Percentiles rank a stretch among this genome's conserved stretches.
Conservation (phyloP, 2,888 invertebrate genomes). For the Alviniconcha strummeri region DNA sequence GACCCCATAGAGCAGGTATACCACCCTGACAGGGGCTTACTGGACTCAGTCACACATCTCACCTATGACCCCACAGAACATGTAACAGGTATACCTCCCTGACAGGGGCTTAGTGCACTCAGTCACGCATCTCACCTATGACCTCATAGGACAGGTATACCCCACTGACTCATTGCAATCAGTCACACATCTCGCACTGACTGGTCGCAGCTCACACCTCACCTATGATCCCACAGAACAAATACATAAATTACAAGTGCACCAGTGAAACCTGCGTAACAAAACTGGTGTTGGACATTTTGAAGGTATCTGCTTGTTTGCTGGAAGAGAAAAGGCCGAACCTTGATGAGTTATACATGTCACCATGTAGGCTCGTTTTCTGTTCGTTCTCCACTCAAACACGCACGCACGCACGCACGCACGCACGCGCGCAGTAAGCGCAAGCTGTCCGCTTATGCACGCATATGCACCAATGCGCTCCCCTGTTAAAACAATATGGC, state of each 20-base stretch:
- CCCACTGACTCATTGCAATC: constrained; percentile 48
- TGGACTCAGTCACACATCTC: constrained; percentile 53
- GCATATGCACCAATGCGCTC: no score
- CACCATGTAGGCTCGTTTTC: no score
- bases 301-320: no score
- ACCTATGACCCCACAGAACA: constrained; percentile 59
- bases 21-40: constrained; percentile 51
- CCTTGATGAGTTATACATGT: no score
- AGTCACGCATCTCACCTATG: constrained; percentile 61
- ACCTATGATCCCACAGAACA: constrained; percentile 61
- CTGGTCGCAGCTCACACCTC: constrained; percentile 34
- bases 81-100: constrained; percentile 55
- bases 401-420: no score
- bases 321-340: no score
- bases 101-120: constrained; percentile 44
- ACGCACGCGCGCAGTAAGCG: no score
- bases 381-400: no score
- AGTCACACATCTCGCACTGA: constrained; percentile 43
- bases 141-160: constrained; percentile 58
- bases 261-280: no score
- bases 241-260: constrained; percentile 39
- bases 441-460: no score
- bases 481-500: no score
- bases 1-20: constrained; percentile 61
- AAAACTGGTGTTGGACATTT: no score